These are phyloP conservation scores for Platerodrilus igneus DNA, from an alignment of 2,888 invertebrate genomes.

Conservation along the genomic window DNA sequence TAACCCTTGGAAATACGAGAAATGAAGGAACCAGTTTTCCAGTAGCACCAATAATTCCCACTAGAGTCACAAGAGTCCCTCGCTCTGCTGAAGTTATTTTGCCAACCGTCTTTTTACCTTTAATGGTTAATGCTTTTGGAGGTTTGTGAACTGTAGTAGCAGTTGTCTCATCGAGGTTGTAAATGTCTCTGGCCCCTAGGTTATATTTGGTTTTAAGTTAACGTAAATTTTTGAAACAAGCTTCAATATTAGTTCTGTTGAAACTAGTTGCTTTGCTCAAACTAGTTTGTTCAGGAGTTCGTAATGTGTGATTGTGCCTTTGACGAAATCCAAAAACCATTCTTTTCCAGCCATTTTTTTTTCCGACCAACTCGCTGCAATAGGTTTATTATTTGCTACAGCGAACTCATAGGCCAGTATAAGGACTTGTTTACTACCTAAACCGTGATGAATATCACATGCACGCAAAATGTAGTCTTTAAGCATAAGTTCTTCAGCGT, in stretches of 20 bases:
- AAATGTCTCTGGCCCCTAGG: constrained; percentile 13
- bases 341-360: constrained; percentile 19
- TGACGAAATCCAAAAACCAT: constrained; percentile 14
- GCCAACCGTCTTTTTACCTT: constrained; percentile 13
- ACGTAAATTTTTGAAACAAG: constrained; percentile 14
- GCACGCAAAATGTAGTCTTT: constrained; percentile 10
- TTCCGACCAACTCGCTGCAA: constrained; percentile 13
- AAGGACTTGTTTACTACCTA: constrained; percentile 29
- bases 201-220: constrained; percentile 16
- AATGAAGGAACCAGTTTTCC: constrained; percentile 19
- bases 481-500: constrained; percentile 12
- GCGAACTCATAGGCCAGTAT: constrained; percentile 33
- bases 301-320: constrained; percentile 11
- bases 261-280: constrained; percentile 22
- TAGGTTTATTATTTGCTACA: constrained; percentile 12
- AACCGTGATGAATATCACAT: constrained; percentile 25
- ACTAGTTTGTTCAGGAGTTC: constrained; percentile 18
- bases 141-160: constrained; percentile 20
- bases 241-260: constrained; percentile 18
- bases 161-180: constrained; percentile 16
- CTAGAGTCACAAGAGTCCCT: constrained; percentile 17
- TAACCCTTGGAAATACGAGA: constrained; percentile 19
- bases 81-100: constrained; percentile 14
- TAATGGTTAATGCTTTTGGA: constrained; percentile 11
- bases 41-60: constrained; percentile 15